Conservation (phyloP, 2,888 invertebrate genomes). For the Brachylomia viminalis region DNA sequence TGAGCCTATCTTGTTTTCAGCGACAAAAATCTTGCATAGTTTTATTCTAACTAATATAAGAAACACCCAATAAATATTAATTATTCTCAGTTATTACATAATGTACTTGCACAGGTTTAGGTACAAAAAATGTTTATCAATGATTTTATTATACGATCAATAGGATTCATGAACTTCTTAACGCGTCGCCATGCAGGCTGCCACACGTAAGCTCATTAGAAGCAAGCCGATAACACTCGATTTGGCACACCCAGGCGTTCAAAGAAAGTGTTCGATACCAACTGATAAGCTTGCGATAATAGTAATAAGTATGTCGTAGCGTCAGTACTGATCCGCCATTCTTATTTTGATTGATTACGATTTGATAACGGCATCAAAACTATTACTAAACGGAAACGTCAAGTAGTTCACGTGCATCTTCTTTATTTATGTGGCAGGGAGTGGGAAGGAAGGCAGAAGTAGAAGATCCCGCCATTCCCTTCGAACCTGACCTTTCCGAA, state of each 20-base stretch:
- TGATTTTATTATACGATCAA: constrained; percentile 17
- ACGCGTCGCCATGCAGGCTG: constrained; percentile 47
- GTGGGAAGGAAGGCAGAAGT: too few species aligned
- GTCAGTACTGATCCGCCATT: too few species aligned
- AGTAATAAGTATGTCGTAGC: too few species aligned
- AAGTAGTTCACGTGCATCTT: too few species aligned
- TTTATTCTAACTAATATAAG: not conserved
- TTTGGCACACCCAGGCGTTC: constrained; percentile 20
- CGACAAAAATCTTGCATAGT: not conserved
- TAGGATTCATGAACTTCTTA: constrained; percentile 13
- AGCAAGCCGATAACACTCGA: constrained; percentile 26
- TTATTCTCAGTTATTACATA: not conserved
- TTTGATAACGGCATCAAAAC: too few species aligned
- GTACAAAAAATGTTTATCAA: constrained; percentile 2
- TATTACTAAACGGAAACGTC: too few species aligned
- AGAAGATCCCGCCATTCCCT: too few species aligned
- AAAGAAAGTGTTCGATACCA: constrained; percentile 28
- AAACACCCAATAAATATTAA: not conserved
- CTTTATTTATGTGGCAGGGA: too few species aligned
- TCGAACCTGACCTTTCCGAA: too few species aligned
- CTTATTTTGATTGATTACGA: too few species aligned
- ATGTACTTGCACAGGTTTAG: not conserved
- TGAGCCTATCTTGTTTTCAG: not conserved
- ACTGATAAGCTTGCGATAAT: constrained; percentile 18
- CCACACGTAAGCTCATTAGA: constrained; percentile 36